phyloP scores from a whole-genome alignment of 1,140 invertebrate genomes.

The Drosophila yakuba region DNA sequence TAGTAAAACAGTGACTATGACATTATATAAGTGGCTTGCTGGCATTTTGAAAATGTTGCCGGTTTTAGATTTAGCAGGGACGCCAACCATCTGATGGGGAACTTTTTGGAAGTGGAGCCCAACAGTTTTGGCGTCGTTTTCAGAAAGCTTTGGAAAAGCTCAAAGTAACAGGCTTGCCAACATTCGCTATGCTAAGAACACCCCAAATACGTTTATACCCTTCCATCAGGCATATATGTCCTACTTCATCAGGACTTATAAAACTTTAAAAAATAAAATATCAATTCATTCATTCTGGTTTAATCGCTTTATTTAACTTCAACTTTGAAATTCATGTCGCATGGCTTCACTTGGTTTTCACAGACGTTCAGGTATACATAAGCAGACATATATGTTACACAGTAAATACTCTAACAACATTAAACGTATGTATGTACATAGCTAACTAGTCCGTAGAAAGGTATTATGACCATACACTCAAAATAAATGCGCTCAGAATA shows the following conservation, averaged over 20 bases:
- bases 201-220: background rate
- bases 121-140: background rate
- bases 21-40: constrained; percentile 21
- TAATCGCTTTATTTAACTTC: constrained; percentile 64
- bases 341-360: constrained; percentile 66
- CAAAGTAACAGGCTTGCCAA: constrained; percentile 3
- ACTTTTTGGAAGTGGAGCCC: background rate
- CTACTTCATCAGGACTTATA: no score
- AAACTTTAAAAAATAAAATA: background rate
- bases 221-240: background rate
- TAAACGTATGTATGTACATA: constrained; percentile 62
- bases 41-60: constrained; percentile 3
- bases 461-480: constrained; percentile 24
- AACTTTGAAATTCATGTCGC: constrained; percentile 55
- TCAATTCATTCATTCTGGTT: background rate
- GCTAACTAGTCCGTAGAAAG: constrained; percentile 52
- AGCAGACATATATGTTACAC: constrained; percentile 33
- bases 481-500: constrained; percentile 66
- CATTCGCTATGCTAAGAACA: background rate
- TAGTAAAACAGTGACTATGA: constrained; percentile 5
- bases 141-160: constrained; percentile 11
- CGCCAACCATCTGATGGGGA: background rate
- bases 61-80: background rate
- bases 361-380: constrained; percentile 70
- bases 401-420: constrained; percentile 51